Base-by-base conservation (phyloP, 2,113 vertebrate genomes). In the Paramisgurnus dabryanus region DNA sequence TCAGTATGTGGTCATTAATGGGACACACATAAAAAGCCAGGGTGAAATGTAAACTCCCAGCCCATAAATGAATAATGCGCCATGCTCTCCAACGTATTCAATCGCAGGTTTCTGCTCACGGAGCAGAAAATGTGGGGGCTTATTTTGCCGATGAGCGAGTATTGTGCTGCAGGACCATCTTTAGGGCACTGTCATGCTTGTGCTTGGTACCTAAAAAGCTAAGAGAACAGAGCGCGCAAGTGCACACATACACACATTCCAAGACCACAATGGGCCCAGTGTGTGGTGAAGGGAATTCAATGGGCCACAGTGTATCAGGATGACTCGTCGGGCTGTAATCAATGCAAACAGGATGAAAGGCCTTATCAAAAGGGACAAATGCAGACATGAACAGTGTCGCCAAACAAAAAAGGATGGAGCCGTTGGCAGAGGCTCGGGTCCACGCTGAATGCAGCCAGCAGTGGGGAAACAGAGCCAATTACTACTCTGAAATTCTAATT, bases 251-350 rank as follows among this genome's bases (percentile, higher is more conserved):
- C 83, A 87, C 43, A 82, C 85, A 92, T 93, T 90, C 91, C 91
- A 81, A 78, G 82, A 49, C 85, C 89, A 94, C 92, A 94, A 93
- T 92, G 75, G 86, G 83, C 88, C 89, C 84, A 93, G 90, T 91
- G 89, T 89, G 90, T 85, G 85, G 89, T 88, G 83, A 82, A 72
- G 84, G 83, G 83, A 89, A 83, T 90, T 90, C 92, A 93, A 93
- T 79, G 49, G 69, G 40, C 82, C 78, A 87, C 83, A 90, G 86
- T 90, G 88, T 90, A 90, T 91, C 85, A 66, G 89, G 82, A 88
- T 93, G 91, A 92, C 89, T 92, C 86, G 92, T 90, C 89, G 87
- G 89, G 83, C 89, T 82, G 89, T 90, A 91, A 91, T 91, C 92
- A 91, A 91, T 90, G 88, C 89, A 89, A 91, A 91, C 88, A 90